Evolutionary conservation across 1,140 invertebrate genomes (phyloP).

Genomic region (Leucophenga varia): DNA sequence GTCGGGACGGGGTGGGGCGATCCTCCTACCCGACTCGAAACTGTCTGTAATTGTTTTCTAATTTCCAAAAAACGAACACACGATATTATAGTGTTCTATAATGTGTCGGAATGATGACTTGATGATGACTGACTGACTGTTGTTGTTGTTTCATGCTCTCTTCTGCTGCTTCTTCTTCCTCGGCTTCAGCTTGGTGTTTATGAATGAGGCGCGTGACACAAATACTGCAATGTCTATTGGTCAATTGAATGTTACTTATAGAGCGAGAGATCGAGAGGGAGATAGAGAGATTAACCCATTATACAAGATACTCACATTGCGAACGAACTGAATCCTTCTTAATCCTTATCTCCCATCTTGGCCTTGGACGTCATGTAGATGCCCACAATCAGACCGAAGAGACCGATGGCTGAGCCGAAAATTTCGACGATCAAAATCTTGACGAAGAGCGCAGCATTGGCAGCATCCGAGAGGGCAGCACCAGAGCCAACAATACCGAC

Average conservation of each 20-base stretch:
- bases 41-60: conserved; percentile 33
- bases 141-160: conserved; percentile 29
- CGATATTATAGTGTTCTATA: conserved; percentile 26
- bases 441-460: conserved; percentile 91
- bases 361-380: conserved; percentile 83
- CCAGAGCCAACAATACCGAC: conserved; percentile 96
- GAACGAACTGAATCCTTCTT: conserved; percentile 8
- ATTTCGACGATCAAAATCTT: conserved; percentile 98
- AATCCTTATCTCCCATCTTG: conserved; percentile 62
- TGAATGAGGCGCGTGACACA: conserved; percentile 24
- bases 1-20: conserved; percentile 7
- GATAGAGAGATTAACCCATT: no score
- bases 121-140: conserved; percentile 34
- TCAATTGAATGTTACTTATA: neutral
- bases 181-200: conserved; percentile 15
- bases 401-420: conserved; percentile 95
- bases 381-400: conserved; percentile 97
- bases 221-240: conserved; percentile 7
- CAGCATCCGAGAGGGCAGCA: conserved; percentile 93
- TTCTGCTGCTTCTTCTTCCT: no score
- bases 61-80: conserved; percentile 44
- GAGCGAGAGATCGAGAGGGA: neutral
- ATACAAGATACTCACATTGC: conserved; percentile 20
- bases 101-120: conserved; percentile 36
- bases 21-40: conserved; percentile 26